Evolutionary conservation across 2,113 vertebrate species (phyloP).

Genomic region (Naja naja): DNA sequence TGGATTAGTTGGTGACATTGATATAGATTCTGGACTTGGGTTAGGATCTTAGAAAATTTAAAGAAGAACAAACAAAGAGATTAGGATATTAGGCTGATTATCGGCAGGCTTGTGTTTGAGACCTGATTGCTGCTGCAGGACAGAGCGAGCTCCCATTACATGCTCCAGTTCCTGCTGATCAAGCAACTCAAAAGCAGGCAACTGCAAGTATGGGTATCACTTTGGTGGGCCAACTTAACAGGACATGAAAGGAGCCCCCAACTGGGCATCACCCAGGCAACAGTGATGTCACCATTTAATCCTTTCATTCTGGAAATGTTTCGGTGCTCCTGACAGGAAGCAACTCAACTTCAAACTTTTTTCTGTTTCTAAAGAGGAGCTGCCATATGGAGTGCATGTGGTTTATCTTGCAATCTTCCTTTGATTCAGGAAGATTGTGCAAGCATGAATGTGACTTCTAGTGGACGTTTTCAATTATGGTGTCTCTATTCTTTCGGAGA

Average conservation of each 20-base stretch:
- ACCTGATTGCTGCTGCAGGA: neutral
- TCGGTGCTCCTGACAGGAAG: neutral
- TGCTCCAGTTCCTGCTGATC: neutral
- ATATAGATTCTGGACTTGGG: too few species aligned
- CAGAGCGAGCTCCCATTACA: neutral
- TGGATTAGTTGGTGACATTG: too few species aligned
- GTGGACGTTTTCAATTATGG: neutral
- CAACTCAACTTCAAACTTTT: neutral
- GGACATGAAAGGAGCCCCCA: neutral
- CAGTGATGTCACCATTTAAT: neutral
- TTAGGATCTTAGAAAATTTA: too few species aligned
- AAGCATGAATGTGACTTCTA: neutral
- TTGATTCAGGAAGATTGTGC: neutral
- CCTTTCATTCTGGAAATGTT: neutral
- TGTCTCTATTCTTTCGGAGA: neutral
- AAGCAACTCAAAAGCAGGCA: neutral
- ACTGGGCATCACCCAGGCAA: neutral
- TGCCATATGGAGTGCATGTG: neutral
- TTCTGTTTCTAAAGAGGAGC: neutral
- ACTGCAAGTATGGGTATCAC: neutral
- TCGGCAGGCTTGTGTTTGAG: neutral
- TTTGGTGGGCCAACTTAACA: neutral
- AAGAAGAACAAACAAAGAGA: too few species aligned
- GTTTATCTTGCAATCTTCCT: neutral
- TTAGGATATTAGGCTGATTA: neutral